phyloP scores from a whole-genome alignment of 2,113 vertebrate genomes.

The Atrichornis clamosus region DNA sequence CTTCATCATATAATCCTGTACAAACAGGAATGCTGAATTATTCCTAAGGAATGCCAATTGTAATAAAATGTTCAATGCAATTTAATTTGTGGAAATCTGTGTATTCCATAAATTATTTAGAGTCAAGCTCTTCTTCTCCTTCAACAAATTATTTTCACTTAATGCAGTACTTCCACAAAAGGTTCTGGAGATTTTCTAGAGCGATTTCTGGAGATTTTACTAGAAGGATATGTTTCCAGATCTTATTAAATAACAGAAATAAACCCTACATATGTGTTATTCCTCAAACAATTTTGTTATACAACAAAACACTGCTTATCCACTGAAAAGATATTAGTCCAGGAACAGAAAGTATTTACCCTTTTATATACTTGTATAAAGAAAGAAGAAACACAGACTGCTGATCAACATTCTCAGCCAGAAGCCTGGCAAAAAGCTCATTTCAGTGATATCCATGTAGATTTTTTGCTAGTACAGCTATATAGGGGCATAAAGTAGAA shows the following conservation, averaged over 20 bases:
- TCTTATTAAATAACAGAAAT: neutral
- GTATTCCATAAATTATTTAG: neutral
- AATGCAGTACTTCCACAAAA: neutral
- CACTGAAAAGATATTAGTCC: neutral
- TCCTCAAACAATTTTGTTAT: neutral
- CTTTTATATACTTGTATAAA: neutral
- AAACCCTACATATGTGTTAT: neutral
- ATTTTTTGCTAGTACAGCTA: neutral
- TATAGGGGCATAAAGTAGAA: neutral
- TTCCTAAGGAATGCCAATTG: neutral
- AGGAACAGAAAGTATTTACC: neutral
- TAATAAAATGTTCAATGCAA: neutral
- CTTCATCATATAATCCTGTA: neutral
- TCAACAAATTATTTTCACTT: neutral
- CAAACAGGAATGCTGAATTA: neutral
- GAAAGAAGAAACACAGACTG: neutral
- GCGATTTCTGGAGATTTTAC: neutral
- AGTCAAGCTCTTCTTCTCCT: neutral
- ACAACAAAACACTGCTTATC: neutral
- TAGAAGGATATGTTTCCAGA: neutral
- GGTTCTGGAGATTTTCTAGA: no score
- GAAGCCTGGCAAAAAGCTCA: neutral
- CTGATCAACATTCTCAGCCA: neutral
- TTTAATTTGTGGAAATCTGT: neutral
- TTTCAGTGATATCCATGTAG: neutral